Evolutionary conservation across 2,888 invertebrate species (phyloP), one percentile per base, ranked within the genome.

Genomic region (Drosophila merina): DNA sequence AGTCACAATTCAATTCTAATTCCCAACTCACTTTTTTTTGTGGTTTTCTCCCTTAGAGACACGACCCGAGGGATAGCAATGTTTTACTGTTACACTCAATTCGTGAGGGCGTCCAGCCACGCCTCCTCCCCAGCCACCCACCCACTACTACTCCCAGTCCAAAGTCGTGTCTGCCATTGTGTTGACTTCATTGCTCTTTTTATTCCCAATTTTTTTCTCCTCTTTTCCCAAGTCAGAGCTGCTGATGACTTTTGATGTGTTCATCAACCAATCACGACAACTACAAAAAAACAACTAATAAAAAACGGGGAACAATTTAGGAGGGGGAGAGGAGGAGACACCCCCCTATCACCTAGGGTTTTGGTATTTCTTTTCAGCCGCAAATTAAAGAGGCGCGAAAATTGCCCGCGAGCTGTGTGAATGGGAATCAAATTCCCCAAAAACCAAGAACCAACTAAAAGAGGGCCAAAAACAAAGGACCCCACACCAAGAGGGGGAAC

Each of bases 371-470:
- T 52, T 69, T 47, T 20, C 14, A 57, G 26, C 73, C 71, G 70
- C 74, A 78, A 81, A 84, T 86, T 82, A 86, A 81, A 74, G 79
- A 86, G 86, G 82, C 82, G 86, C 86, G 86, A 82, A 82, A 74
- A 87, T 85, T 75, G 75, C 76, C 87, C 74, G 66, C 71, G 48
- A 86, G 86, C 79, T 79, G 71, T 76, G 85, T 74, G 71, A 79
- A 76, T 57, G 56, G 48, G 52, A 64, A 47, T 64, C 25, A 31
- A 50, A 63, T 50, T 50, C 44, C 44, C 9, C 1, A 8, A 9
- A 45, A 56, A 25, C 47, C 62, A 62, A 60, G 50, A 20, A 25
- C 5, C 26, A 25, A 40, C 31, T 26, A n/a, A 10, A 36, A 42
- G 28, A 57, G 12, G 14, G 44, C 9, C 12, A 36, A 14, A 14